phyloP scores from a whole-genome alignment of 2,113 vertebrate species.

The Myocastor coypus region DNA sequence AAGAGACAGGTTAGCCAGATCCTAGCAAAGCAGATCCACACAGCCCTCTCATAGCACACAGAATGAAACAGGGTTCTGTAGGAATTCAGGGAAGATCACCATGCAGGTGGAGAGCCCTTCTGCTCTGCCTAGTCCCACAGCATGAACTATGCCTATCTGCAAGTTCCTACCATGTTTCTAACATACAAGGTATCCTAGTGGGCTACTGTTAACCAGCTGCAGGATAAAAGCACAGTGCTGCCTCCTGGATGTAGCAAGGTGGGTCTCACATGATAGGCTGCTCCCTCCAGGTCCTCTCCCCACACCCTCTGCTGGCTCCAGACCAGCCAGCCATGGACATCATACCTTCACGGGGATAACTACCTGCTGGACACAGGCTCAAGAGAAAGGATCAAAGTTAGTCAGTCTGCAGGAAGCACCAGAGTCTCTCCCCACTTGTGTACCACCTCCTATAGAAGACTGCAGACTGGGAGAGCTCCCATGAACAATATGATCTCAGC shows the following conservation, averaged over 20 bases:
- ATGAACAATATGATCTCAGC: no score
- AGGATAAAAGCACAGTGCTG: background rate
- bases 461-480: no score
- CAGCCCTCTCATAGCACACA: background rate
- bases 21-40: background rate
- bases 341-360: no score
- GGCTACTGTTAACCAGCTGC: rapidly evolving
- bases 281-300: background rate
- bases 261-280: background rate
- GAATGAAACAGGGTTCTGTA: no score
- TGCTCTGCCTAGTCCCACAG: background rate
- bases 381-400: background rate
- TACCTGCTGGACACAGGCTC: background rate
- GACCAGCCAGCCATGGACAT: background rate
- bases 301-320: rapidly evolving
- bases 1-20: background rate
- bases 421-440: rapidly evolving
- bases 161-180: background rate
- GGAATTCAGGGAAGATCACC: rapidly evolving
- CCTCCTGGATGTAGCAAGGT: background rate
- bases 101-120: background rate
- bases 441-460: background rate
- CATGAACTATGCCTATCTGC: rapidly evolving
- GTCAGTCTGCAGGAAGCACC: background rate
- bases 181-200: background rate